Conservation (phyloP, 2,888 invertebrate genomes). For the Seira sanloemensis region DNA sequence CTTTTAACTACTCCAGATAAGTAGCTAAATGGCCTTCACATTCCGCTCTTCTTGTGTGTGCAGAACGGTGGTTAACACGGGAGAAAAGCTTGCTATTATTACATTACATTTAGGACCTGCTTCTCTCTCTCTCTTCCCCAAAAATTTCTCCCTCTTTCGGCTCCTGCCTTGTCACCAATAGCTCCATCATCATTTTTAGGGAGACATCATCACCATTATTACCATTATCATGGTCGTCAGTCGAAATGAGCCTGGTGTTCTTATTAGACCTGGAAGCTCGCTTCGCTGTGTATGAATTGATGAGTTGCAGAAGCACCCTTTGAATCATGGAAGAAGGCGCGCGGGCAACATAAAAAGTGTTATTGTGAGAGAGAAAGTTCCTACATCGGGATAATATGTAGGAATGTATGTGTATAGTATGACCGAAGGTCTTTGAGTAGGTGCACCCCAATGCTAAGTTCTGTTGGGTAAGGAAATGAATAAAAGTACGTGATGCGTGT, state of each 20-base stretch:
- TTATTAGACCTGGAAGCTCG: neutral
- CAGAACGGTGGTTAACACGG: neutral
- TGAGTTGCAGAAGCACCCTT: neutral
- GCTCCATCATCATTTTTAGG: constrained; percentile 50
- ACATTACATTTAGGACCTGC: constrained; percentile 31
- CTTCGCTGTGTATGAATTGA: neutral
- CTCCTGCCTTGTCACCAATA: constrained; percentile 38
- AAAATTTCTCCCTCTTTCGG: constrained; percentile 21
- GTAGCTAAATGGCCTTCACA: constrained; percentile 40
- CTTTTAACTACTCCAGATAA: neutral
- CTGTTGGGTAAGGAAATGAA: constrained; percentile 37
- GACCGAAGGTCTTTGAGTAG: no score
- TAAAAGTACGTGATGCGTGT: constrained; percentile 22
- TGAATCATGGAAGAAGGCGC: neutral
- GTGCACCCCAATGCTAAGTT: no score
- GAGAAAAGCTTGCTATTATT: neutral
- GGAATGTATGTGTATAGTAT: no score
- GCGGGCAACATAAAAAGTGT: no score
- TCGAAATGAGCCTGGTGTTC: constrained; percentile 40
- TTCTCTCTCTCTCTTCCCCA: neutral
- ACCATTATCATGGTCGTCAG: constrained; percentile 59
- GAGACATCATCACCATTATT: constrained; percentile 60
- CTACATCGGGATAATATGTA: no score
- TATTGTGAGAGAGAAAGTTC: no score
- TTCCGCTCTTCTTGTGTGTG: constrained; percentile 32